Evolutionary conservation across 2,888 invertebrate species (phyloP).

Genomic region (Diarsia rubi): DNA sequence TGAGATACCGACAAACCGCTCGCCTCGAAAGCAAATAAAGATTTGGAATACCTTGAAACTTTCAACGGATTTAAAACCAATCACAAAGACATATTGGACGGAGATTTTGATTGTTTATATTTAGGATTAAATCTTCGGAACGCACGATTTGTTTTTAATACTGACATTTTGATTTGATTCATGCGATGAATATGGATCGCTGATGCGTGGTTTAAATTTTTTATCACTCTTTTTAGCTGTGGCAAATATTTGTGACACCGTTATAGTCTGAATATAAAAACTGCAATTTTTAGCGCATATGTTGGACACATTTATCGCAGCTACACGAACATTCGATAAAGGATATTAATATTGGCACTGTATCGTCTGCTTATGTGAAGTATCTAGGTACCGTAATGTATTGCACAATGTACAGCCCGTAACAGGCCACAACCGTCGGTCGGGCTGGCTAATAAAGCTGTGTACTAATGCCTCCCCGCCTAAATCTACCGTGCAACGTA

Average conservation of each 20-base stretch:
- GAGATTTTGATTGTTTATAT: conserved; percentile 66
- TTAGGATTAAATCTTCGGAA: conserved; percentile 59
- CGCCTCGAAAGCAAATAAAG: conserved; percentile 70
- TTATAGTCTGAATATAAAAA: conserved; percentile 18
- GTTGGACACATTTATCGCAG: background rate
- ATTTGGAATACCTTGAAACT: conserved; percentile 68
- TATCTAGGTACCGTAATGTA: conserved; percentile 28
- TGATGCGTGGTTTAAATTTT: background rate
- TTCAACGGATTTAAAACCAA: conserved; percentile 72
- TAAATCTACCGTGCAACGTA: conserved; percentile 16
- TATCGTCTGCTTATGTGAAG: conserved; percentile 9
- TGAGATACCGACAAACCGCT: conserved; percentile 62
- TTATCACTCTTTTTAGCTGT: conserved; percentile 8
- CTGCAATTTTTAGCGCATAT: conserved; percentile 12
- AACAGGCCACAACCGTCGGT: conserved; percentile 12
- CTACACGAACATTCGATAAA: background rate
- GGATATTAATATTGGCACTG: conserved; percentile 29
- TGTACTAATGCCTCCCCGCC: conserved; percentile 17
- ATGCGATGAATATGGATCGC: conserved; percentile 31
- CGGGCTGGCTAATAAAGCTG: conserved; percentile 28
- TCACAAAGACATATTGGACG: conserved; percentile 68
- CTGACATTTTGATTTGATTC: conserved; percentile 43
- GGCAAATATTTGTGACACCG: conserved; percentile 20
- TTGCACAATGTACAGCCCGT: conserved; percentile 11
- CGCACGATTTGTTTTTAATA: conserved; percentile 46